Base-by-base conservation (phyloP, 1,140 invertebrate species). In the Teleopsis dalmanni region DNA sequence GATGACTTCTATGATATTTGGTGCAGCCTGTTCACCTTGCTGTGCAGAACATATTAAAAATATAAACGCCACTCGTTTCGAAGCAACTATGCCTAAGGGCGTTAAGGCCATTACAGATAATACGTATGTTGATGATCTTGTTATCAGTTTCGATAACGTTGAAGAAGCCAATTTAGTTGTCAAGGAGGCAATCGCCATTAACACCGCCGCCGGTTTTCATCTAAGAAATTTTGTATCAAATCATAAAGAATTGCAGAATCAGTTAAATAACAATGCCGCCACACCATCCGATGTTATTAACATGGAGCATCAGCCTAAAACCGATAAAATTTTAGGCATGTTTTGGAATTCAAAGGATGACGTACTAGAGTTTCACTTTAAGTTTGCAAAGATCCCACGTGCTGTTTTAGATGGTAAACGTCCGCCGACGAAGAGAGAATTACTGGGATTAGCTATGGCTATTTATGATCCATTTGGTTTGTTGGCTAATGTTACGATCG, bases 401-500 rank as follows among this genome's bases (percentile, higher is more conserved):
- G 35, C 35, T 4, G 41, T 56, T n/a, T 22, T 45, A 7, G 13
- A 33, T 13, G 50, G 37, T 14, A 13, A 13, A 7, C 31, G 26
- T 11, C 31, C 9, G 29, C 60, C 58, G 2, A 60, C 62, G 2
- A 71, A 72, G 41, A 19, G 63, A 14, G 46, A 58, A 21, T 46
- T 68, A 16, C 41, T 70, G 2, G 45, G 55, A 2, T 43, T 62
- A 0, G 55, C 66, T 1, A 57, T 65, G 56, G 49, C 54, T 11
- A 52, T 72, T 19, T 73, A 62, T 53, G 71, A 74, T 47, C 62
- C 67, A 4, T 51, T 68, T 9, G 71, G 71, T 13, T 63, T 70
- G 31, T 23, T 73, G 6, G 41, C 60, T 3, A 65, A 71, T 7
- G 62, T 68, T 26, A 58, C 50, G 11, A 60, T 72, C 21, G 57